These are phyloP conservation scores for Fringilla coelebs DNA, from an alignment of 2,797 vertebrate genomes.

Conservation along the genomic window DNA sequence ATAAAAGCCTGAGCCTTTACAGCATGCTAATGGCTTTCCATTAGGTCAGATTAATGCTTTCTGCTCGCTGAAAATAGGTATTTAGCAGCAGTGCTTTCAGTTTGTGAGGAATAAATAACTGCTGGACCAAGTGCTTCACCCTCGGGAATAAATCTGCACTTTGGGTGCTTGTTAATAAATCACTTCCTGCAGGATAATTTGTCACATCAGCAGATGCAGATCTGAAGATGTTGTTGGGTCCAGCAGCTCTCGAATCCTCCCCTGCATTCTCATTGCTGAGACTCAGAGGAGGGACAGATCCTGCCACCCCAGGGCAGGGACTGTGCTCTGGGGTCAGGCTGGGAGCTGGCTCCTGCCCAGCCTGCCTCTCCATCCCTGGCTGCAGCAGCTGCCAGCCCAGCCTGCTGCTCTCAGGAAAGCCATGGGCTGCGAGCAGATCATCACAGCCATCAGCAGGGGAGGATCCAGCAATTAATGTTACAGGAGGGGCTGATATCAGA, in stretches of 20 bases:
- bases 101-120: conserved; percentile 38
- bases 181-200: neutral
- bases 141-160: conserved; percentile 6
- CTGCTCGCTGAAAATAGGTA: conserved; percentile 27
- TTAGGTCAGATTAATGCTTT: conserved; percentile 40
- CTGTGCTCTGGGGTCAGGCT: neutral
- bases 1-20: conserved; percentile 15
- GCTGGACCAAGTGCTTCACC: neutral
- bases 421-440: accelerated
- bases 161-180: neutral
- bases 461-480: neutral
- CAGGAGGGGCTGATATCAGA: neutral
- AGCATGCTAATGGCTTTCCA: conserved; percentile 44
- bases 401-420: accelerated
- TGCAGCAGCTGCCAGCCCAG: neutral
- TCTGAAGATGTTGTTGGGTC: neutral
- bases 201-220: neutral
- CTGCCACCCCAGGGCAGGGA: neutral
- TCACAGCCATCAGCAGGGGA: neutral
- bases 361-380: neutral
- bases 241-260: neutral
- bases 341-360: neutral
- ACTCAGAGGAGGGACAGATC: neutral
- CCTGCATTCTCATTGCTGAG: accelerated
- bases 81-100: conserved; percentile 30